Evolutionary conservation across 2,888 invertebrate species (phyloP), one percentile per base, ranked within the genome.

Genomic region (Epinotia brunnichana): DNA sequence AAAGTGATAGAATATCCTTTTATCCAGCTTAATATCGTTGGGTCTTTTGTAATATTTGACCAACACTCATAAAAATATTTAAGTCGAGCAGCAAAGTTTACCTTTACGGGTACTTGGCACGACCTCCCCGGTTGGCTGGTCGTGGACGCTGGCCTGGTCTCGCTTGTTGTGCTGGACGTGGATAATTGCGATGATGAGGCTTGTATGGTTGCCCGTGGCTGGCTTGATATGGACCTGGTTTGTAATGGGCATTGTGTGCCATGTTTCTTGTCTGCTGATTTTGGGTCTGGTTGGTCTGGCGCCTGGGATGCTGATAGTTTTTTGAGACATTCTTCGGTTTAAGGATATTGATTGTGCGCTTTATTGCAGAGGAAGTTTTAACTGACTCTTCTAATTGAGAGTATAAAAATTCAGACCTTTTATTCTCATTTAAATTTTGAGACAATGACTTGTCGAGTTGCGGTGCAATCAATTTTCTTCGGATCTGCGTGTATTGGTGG

Each of bases 61-160:
- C 41, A 41, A 13, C 41, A 41, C 13, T 41, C 3, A 41, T 41
- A 41, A 41, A 41, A 41, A 41, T 41, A 41, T 41, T 15, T 21
- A 17, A 59, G 59, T 0, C 60, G 35, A 60, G 17, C 60, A 39
- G 60, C 60, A 60, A 60, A 60, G n/a, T 29, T 60, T 60, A 60
- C 60, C 60, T 60, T 35, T 60, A 60, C 17, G 60, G 60, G 10
- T 60, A 60, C 35, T 17, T 60, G n/a, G 17, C 60, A 39, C 60
- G 39, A 17, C 39, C 39, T 39, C 39, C 39, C 10, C 39, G 39
- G 39, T 60, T 39, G 60, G 60, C n/a, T 11, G 60, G n/a, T 35
- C 5, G n/a, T 19, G 60, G n/a, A 4, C 60, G 35, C 13, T n/a
- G 60, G 60, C 10, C n/a, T 39, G 60, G 39, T n/a, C 60, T 60